Evolutionary conservation across 2,888 invertebrate genomes (phyloP).

Genomic region (Meiosimyza platycephala): DNA sequence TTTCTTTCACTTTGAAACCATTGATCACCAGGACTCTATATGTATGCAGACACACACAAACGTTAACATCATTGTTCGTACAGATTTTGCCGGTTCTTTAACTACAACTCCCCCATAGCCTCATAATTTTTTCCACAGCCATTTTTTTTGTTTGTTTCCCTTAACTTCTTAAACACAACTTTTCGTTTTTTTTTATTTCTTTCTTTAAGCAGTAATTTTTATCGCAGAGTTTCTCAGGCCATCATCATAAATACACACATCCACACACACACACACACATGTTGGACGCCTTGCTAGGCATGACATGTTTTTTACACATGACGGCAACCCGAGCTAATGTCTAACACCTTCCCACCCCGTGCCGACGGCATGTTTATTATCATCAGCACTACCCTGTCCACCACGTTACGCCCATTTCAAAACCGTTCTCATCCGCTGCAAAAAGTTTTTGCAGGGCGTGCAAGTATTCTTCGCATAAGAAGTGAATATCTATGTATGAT

Average conservation of each 20-base stretch:
- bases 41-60: too few species aligned
- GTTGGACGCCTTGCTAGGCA: background rate
- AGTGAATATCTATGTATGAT: background rate
- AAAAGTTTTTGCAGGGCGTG: constrained; percentile 1
- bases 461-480: background rate
- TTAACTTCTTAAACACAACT: background rate
- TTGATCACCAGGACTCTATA: background rate
- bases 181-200: background rate
- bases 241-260: background rate
- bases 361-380: background rate
- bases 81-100: background rate
- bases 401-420: background rate
- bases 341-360: background rate
- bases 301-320: constrained; percentile 14
- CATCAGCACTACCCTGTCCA: background rate
- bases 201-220: background rate
- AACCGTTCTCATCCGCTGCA: constrained; percentile 1
- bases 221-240: constrained; percentile 1
- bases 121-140: background rate
- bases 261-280: constrained; percentile 13
- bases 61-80: background rate
- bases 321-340: background rate
- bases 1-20: too few species aligned
- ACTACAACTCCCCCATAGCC: background rate
- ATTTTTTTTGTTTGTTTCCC: background rate